A percentile compares a stretch with the other conserved stretches of the same genome.
These are phyloP conservation scores for Sorex fumeus DNA, from an alignment of 2,113 vertebrate genomes.

Conservation along the genomic window DNA sequence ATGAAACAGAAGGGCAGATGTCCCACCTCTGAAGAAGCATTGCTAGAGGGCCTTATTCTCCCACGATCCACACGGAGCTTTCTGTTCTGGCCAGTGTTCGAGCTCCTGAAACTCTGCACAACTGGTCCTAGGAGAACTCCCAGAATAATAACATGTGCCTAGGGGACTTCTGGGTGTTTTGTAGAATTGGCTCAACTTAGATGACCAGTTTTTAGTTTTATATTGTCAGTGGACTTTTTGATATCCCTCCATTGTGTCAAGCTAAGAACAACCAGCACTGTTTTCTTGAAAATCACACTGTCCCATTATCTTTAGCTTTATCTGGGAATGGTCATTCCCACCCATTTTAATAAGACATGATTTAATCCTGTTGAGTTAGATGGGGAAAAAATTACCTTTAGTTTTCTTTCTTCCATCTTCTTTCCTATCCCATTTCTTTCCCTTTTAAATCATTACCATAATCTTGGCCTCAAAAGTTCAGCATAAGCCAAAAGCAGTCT, in stretches of 20 bases:
- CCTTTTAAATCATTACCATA: conserved; percentile 80
- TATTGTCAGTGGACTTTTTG: conserved; percentile 41
- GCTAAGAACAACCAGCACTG: neutral
- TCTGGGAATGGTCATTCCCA: neutral
- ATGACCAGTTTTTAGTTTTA: conserved; percentile 53
- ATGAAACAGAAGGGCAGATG: conserved; percentile 85
- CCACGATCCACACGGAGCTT: conserved; percentile 82
- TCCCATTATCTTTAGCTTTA: neutral
- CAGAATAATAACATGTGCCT: conserved; percentile 81
- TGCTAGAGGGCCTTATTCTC: conserved; percentile 86
- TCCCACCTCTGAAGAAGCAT: conserved; percentile 88
- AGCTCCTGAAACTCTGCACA: conserved; percentile 84
- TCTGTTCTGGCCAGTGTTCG: conserved; percentile 89
- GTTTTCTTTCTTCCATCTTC: conserved; percentile 69
- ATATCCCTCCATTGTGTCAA: neutral
- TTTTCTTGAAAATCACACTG: neutral
- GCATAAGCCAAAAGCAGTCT: conserved; percentile 76
- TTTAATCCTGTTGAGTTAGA: conserved; percentile 30
- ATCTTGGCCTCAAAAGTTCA: conserved; percentile 75
- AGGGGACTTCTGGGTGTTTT: conserved; percentile 62
- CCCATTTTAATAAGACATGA: conserved; percentile 9
- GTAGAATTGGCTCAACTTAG: neutral
- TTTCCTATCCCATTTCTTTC: conserved; percentile 43
- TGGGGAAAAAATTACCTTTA: conserved; percentile 59
- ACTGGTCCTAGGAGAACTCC: conserved; percentile 85